Conservation (phyloP, 2,888 invertebrate genomes). For the Napeogenes sylphis region DNA sequence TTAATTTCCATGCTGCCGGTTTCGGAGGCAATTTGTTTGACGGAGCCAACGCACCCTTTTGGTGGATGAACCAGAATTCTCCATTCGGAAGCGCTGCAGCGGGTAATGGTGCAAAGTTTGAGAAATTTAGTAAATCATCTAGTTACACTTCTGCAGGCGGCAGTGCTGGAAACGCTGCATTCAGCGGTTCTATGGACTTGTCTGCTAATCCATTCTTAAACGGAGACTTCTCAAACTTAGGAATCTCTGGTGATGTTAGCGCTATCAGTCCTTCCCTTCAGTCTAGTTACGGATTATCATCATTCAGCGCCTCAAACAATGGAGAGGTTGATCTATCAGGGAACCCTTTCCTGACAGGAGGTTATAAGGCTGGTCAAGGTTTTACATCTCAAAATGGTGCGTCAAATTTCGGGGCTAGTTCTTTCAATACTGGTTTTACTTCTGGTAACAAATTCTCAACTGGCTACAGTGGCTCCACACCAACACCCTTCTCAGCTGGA, state of each 20-base stretch:
- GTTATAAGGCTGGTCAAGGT: slow-evolving; percentile 36
- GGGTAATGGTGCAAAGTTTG: slow-evolving; percentile 43
- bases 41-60: slow-evolving; percentile 67
- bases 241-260: slow-evolving; percentile 29
- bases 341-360: slow-evolving; percentile 57
- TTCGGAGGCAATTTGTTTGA: slow-evolving; percentile 50
- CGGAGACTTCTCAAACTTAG: slow-evolving; percentile 43
- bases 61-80: slow-evolving; percentile 80
- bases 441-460: slow-evolving; percentile 34
- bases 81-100: slow-evolving; percentile 72
- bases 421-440: slow-evolving; percentile 25
- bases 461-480: slow-evolving; percentile 63
- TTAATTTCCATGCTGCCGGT: slow-evolving; percentile 59
- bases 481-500: slow-evolving; percentile 59
- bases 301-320: slow-evolving; percentile 48
- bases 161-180: slow-evolving; percentile 35
- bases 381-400: slow-evolving; percentile 32
- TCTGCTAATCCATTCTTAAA: slow-evolving; percentile 49
- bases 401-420: slow-evolving; percentile 27
- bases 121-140: slow-evolving; percentile 59
- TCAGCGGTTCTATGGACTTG: slow-evolving; percentile 31
- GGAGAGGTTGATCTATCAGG: slow-evolving; percentile 52
- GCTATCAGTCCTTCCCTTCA: slow-evolving; percentile 21
- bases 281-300: slow-evolving; percentile 51
- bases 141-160: slow-evolving; percentile 49